Conservation (phyloP, 2,797 vertebrate species). For the Protonibea diacanthus region DNA sequence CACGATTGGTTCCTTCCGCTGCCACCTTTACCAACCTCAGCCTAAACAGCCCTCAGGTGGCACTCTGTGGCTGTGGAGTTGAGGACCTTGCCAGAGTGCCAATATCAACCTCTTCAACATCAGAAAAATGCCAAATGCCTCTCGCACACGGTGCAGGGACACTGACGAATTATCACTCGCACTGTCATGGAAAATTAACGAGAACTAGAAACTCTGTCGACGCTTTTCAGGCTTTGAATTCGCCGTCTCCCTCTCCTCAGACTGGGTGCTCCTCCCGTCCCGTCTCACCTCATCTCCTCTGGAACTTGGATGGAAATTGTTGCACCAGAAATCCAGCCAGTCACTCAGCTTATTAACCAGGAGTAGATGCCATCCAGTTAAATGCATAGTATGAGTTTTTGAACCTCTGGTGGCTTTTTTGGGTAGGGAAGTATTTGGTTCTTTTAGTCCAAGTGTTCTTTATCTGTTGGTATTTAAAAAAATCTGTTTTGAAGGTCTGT, state of each 20-base stretch:
- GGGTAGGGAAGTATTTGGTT: slow-evolving; percentile 75
- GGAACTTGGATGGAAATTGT: slow-evolving; percentile 59
- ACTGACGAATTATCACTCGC: slow-evolving; percentile 48
- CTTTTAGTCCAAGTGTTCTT: slow-evolving; percentile 80
- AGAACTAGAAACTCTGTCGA: slow-evolving; percentile 42
- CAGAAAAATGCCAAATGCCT: slow-evolving; percentile 76
- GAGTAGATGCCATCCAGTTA: slow-evolving; percentile 77
- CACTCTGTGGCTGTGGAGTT: slow-evolving; percentile 57
- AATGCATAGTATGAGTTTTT: slow-evolving; percentile 64
- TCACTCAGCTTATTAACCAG: slow-evolving; percentile 63
- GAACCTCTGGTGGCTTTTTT: slow-evolving; percentile 59
- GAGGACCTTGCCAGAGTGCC: slow-evolving; percentile 71
- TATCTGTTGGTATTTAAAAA: slow-evolving; percentile 79
- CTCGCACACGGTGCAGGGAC: slow-evolving; percentile 59
- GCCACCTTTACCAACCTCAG: slow-evolving; percentile 18
- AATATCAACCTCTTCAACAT: slow-evolving; percentile 65
- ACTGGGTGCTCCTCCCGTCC: slow-evolving; percentile 62
- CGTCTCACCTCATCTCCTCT: slow-evolving; percentile 56
- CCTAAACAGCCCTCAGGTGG: slow-evolving; percentile 53
- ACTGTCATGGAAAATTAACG: slow-evolving; percentile 43
- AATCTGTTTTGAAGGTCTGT: slow-evolving; percentile 76
- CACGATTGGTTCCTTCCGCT: slow-evolving; percentile 10
- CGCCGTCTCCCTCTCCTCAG: slow-evolving; percentile 42
- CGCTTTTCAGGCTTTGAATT: slow-evolving; percentile 46
- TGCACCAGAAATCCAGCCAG: slow-evolving; percentile 64